Percentiles rank a stretch among this genome's conserved stretches.
Conservation (phyloP, 2,888 invertebrate genomes). For the Escarpia spicata region DNA sequence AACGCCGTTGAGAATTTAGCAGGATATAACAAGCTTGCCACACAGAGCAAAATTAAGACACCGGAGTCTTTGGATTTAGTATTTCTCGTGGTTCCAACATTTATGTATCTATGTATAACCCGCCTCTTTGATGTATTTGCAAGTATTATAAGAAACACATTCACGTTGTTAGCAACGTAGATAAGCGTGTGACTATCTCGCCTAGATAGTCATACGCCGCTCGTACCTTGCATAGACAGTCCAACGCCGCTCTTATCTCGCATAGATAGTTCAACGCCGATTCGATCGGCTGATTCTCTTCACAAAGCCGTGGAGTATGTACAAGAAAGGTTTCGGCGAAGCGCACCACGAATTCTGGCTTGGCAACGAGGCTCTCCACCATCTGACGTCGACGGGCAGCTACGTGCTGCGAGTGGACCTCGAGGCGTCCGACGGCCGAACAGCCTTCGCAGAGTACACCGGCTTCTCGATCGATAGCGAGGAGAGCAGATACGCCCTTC, state of each 20-base stretch:
- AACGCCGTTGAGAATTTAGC: too few species aligned
- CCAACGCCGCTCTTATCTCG: background rate
- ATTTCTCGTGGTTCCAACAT: too few species aligned
- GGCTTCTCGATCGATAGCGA: background rate
- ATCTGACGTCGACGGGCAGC: background rate
- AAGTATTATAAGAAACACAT: too few species aligned
- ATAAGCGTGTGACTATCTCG: too few species aligned
- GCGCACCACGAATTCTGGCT: background rate
- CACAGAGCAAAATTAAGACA: too few species aligned
- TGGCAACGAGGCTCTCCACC: background rate
- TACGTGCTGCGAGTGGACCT: background rate
- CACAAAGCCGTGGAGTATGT: background rate
- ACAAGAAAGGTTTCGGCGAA: background rate
- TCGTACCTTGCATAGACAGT: background rate
- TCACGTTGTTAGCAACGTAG: too few species aligned
- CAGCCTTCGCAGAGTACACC: background rate
- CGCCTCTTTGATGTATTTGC: too few species aligned
- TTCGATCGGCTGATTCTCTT: background rate
- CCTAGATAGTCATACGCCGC: too few species aligned
- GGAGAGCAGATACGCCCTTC: background rate
- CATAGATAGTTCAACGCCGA: slow-evolving; percentile 7
- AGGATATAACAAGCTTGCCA: too few species aligned
- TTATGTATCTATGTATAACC: too few species aligned
- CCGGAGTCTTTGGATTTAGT: too few species aligned
- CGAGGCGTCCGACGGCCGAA: background rate